Conservation (phyloP, 2,113 vertebrate species). For the Calidris pygmaea region DNA sequence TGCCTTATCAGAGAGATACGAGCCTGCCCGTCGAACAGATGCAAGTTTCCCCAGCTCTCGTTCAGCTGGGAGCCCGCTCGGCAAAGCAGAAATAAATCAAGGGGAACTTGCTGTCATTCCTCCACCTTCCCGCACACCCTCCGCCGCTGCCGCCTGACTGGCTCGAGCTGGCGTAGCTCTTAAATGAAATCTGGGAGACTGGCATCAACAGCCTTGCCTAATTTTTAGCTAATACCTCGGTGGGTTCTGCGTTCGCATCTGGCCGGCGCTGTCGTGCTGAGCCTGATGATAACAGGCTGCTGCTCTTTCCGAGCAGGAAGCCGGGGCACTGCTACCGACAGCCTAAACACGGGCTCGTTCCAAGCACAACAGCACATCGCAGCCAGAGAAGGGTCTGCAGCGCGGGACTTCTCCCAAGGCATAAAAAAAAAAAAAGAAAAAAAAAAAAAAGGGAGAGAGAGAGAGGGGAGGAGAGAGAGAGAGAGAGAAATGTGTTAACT, state of each 20-base stretch:
- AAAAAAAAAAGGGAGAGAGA: background rate
- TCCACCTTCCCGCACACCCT: slow-evolving; percentile 73
- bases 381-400: slow-evolving; percentile 77
- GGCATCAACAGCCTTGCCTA: slow-evolving; percentile 74
- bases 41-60: slow-evolving; percentile 80
- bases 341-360: slow-evolving; percentile 67
- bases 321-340: slow-evolving; percentile 57
- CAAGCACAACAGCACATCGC: slow-evolving; percentile 74
- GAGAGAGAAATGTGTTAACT: slow-evolving; percentile 91
- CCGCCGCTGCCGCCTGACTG: slow-evolving; percentile 62
- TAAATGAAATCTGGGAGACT: slow-evolving; percentile 77
- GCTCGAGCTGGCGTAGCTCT: slow-evolving; percentile 72
- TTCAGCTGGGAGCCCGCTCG: slow-evolving; percentile 76
- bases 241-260: slow-evolving; percentile 81
- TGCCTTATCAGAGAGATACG: slow-evolving; percentile 23
- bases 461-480: background rate
- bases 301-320: slow-evolving; percentile 76
- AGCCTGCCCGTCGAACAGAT: slow-evolving; percentile 82
- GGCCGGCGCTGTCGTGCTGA: slow-evolving; percentile 73
- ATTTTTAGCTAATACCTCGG: slow-evolving; percentile 83
- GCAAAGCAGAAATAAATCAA: slow-evolving; percentile 85
- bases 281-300: slow-evolving; percentile 78
- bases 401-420: slow-evolving; percentile 79
- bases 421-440: slow-evolving; percentile 44
- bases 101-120: slow-evolving; percentile 81